Base-by-base conservation (phyloP, 2,888 invertebrate species). In the Crossocerus cetratus region DNA sequence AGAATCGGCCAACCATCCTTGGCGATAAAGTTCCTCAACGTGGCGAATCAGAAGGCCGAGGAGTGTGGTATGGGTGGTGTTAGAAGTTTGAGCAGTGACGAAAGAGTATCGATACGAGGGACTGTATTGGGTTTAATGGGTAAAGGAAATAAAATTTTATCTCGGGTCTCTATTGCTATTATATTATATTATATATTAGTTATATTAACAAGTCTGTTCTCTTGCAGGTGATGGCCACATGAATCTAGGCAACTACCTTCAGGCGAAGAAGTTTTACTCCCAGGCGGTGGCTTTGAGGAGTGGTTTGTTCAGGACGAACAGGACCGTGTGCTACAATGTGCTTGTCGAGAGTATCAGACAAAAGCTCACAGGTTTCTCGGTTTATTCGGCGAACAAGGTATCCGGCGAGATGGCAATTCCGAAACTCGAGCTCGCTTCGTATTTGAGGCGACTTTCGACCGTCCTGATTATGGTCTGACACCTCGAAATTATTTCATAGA, bases 1-100 rank as follows among this genome's bases (percentile, higher is more conserved):
- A 64, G 81, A 3, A 84, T 86, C 32, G 83, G 81, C 0, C 90
- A 90, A 66, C 83, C 84, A 21, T 74, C 80, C 22, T 87, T 84
- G 53, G 89, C 90, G 0, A 80, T 88, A 8, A 83, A 83, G 55
- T 76, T 86, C 23, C 81, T 91, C 11, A 69, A 75, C 0, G 70
- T 76, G 56, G 84, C 86, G 8, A 4, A 32, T 32, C 32, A 32
- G 11, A 32, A 32, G 11, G 32, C 32, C 11, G 32, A 32, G 32
- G 32, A 32, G 11, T 32, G 2, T 32, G 32, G 32, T 8, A 32
- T 32, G 32, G 32, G 32, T 32, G 32, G 32, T 8, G 11, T 32
- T 8, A 32, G 32, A 32, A 32, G 32, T 32, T 4, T 32, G 32
- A 32, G 23, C 3, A 16, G 5, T 32, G 56, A 57, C 3, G 42